These are phyloP conservation scores for Micropoecilia bifurca DNA, from an alignment of 2,797 vertebrate genomes.

Conservation along the genomic window DNA sequence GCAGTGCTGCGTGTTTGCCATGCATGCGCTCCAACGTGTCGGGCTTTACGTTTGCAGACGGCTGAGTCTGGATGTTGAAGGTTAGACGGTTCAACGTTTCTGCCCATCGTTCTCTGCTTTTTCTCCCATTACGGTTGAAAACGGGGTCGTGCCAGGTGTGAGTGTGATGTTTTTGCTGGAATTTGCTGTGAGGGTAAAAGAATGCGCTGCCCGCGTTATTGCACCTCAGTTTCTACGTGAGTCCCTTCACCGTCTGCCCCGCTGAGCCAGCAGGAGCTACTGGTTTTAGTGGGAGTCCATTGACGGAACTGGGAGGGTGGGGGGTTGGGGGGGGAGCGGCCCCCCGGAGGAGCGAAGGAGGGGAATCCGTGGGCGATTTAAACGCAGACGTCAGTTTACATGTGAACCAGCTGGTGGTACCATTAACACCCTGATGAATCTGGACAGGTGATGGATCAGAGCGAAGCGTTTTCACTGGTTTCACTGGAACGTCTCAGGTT, in stretches of 20 bases:
- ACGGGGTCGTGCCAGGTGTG: conserved; percentile 40
- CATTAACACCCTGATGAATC: conserved; percentile 60
- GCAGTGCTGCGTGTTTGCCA: conserved; percentile 5
- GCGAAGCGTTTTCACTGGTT: conserved; percentile 43
- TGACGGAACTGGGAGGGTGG: conserved; percentile 28
- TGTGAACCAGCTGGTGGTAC: conserved; percentile 51
- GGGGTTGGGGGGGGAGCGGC: conserved; percentile 20
- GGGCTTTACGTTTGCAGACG: conserved; percentile 31
- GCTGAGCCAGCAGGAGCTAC: conserved; percentile 67
- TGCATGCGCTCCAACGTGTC: conserved; percentile 25
- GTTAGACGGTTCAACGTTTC: conserved; percentile 46
- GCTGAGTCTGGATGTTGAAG: conserved; percentile 61
- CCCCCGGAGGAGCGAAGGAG: neutral
- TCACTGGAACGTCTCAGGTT: conserved; percentile 25
- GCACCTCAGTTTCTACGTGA: conserved; percentile 35
- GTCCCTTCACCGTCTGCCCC: conserved; percentile 37
- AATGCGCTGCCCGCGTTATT: conserved; percentile 50
- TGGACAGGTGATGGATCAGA: conserved; percentile 47
- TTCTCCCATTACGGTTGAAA: conserved; percentile 23
- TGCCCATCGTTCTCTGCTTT: conserved; percentile 17
- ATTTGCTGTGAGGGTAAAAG: conserved; percentile 18
- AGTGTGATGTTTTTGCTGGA: conserved; percentile 29
- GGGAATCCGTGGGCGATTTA: conserved; percentile 55
- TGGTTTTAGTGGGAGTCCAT: conserved; percentile 52
- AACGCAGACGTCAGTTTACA: conserved; percentile 59